These are phyloP conservation scores for Siniperca undulata DNA, from an alignment of 2,797 vertebrate genomes.

Conservation along the genomic window DNA sequence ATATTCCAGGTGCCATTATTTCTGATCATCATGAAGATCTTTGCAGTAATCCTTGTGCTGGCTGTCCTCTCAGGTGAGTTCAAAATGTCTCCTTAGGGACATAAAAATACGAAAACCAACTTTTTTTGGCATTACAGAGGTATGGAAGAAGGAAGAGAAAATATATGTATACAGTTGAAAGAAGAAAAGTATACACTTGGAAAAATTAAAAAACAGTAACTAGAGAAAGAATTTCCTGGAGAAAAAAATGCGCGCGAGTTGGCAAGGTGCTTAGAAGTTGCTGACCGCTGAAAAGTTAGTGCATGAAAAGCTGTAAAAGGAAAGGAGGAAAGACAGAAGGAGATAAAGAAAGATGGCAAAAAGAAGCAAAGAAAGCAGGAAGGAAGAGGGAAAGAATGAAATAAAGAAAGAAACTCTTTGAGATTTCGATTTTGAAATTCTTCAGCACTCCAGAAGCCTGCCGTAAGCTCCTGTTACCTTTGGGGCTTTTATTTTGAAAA, in stretches of 20 bases:
- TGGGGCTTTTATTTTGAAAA: neutral
- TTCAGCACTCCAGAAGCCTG: neutral
- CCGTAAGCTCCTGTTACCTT: neutral
- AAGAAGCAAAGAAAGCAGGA: neutral
- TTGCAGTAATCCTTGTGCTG: conserved; percentile 75
- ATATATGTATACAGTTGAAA: neutral
- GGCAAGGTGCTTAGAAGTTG: neutral
- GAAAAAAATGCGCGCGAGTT: too few species aligned
- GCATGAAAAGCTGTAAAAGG: neutral
- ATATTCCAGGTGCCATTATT: conserved; percentile 61
- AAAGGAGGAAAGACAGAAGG: neutral
- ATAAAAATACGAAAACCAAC: too few species aligned
- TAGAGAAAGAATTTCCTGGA: neutral
- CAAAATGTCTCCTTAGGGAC: neutral
- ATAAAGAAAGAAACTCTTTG: neutral
- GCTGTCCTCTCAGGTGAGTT: conserved; percentile 83
- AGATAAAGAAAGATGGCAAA: neutral
- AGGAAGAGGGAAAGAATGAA: neutral
- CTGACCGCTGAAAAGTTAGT: neutral
- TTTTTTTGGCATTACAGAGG: neutral
- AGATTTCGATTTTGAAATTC: neutral
- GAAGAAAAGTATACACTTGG: neutral
- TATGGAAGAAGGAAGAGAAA: neutral
- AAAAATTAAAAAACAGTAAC: neutral
- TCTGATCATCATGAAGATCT: conserved; percentile 81